These are phyloP conservation scores for Actinia tenebrosa DNA, from an alignment of 64 coral and sea anemone species.

Conservation along the genomic window DNA sequence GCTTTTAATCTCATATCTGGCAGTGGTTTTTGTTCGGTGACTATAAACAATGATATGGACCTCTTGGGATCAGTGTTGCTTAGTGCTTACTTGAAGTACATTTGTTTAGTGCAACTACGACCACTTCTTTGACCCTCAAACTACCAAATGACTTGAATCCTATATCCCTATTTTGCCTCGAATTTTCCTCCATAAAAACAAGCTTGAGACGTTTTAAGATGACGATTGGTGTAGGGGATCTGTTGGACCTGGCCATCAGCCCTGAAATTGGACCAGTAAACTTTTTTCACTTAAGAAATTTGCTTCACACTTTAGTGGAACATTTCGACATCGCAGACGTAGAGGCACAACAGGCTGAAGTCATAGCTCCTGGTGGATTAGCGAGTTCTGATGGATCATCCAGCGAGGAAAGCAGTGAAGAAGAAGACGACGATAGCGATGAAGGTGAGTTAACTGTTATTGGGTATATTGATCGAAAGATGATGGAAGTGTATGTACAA, in stretches of 20 bases:
- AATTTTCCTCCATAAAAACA: not conserved
- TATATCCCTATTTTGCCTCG: not conserved
- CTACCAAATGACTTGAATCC: not conserved
- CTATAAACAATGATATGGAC: not conserved
- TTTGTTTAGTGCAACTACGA: constrained; percentile 8
- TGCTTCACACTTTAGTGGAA: constrained; percentile 71
- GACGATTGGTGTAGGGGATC: constrained; percentile 70
- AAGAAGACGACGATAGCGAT: constrained; percentile 37
- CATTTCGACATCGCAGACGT: constrained; percentile 81
- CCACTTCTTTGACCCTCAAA: not conserved
- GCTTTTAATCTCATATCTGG: constrained; percentile 16
- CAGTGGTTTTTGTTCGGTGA: not conserved
- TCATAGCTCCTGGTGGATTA: constrained; percentile 38
- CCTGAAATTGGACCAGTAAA: constrained; percentile 90
- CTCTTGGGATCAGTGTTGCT: constrained; percentile 15
- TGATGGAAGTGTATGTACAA: not conserved
- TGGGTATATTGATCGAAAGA: not conserved
- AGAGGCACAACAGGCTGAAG: constrained; percentile 77
- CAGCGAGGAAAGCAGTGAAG: constrained; percentile 19
- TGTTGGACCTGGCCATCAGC: constrained; percentile 84
- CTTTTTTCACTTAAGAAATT: constrained; percentile 91
- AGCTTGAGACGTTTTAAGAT: constrained; percentile 17
- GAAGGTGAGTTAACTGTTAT: constrained; percentile 47
- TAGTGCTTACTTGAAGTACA: not conserved
- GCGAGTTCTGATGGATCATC: constrained; percentile 61